Evolutionary conservation across 2,888 invertebrate genomes (phyloP), one percentile per base, ranked within the genome.

Genomic region (Mythimna loreyi): DNA sequence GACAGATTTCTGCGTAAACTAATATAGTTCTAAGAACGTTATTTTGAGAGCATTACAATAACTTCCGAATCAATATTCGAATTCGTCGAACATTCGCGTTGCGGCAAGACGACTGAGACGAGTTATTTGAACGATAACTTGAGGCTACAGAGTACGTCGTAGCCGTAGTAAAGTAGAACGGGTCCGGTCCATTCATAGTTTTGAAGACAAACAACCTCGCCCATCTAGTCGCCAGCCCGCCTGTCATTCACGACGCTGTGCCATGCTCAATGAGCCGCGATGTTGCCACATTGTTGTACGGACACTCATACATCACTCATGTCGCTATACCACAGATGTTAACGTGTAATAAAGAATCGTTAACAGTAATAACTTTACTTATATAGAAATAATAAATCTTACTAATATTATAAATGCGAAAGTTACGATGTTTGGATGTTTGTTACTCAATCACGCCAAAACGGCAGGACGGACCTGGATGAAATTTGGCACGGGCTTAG

Each of bases 141-240:
- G 59, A 75, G 50, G 65, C 71, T 72, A 77, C 70, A 62, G 69
- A 60, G 60, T 65, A 25, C 59, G 43, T 43, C 5, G 56, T 28
- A 75, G 16, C 45, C 73, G 67, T 78, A 66, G 74, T 73, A 82
- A 81, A 70, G 77, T 80, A 81, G 84, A 83, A 83, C 83, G 81
- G 62, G 80, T 81, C 76, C 80, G 72, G 75, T 86, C 85, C 90
- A 90, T 90, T 90, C 90, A 90, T 89, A 81, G 83, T 78, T 83
- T 78, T 60, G 78, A 86, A 89, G 85, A 86, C 86, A 88, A 86
- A 86, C 81, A 80, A 83, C 83, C 89, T 85, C 86, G 79, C 89
- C 88, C 83, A 79, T 78, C 79, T 70, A 73, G 81, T 75, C 86
- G 59, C 36, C 30, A 23, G 60, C 30, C 28, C 16, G 61, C 33